Base-by-base conservation (phyloP, 2,888 invertebrate species). In the Cephus pygmeus region DNA sequence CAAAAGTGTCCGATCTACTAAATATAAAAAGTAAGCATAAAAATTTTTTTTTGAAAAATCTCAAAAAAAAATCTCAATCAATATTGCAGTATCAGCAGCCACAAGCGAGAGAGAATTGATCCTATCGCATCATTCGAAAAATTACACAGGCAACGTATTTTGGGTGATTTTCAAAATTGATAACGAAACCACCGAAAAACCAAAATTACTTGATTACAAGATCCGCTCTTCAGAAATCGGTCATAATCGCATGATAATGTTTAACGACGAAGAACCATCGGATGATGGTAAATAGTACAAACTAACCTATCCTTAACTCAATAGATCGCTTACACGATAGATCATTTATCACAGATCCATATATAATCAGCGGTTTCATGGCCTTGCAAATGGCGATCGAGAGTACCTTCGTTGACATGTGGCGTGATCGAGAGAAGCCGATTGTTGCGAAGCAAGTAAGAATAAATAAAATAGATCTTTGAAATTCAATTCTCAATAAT, bases 311-410 rank as follows among this genome's bases (percentile, higher is more conserved):
- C 71, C 2, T 71, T 3, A 71, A 33, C 9, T 11, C 12, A 9
- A 31, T 33, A 35, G 31, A 31, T 30, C 33, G 30, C 71, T 56
- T 31, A 71, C 31, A 33, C 11, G 11, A 71, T 31, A 34, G 34
- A 71, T 71, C 34, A 33, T 31, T 71, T 12, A 71, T 76, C 77
- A 56, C 73, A 85, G 83, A 85, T 81, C 81, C 83, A 56, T 85
- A 84, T 69, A 23, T 85, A 15, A 34, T 23, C 34, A 82, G 81
- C 69, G 85, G 82, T 68, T 85, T 84, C 34, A 80, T 85, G 30
- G 82, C 84, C 12, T 75, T 85, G 12, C 85, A 85, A 82, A 75
- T 81, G 9, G 85, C 84, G 12, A 83, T 85, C 73, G 84, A 85
- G 30, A 78, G 71, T 11, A 79, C 81, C 11, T 85, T 83, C 56